Evolutionary conservation across 2,888 invertebrate species (phyloP).

Genomic region (Fabriciana adippe): DNA sequence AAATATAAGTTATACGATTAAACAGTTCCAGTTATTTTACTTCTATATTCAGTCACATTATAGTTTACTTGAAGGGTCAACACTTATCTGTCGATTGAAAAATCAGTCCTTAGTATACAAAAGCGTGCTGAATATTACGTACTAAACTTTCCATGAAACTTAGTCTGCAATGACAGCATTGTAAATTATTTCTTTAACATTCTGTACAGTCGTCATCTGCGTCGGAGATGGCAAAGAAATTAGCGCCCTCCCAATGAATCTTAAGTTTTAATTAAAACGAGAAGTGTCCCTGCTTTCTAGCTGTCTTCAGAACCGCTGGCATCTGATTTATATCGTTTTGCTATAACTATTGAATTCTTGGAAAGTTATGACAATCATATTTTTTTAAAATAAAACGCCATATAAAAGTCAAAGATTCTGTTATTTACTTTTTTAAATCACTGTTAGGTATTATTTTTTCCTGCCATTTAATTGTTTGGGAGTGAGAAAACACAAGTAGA

Average conservation of each 20-base stretch:
- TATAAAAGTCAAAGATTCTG: background rate
- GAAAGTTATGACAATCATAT: background rate
- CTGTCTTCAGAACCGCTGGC: conserved; percentile 23
- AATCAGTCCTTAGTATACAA: no score
- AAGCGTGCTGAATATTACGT: background rate
- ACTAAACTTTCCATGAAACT: conserved; percentile 29
- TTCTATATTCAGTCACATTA: no score
- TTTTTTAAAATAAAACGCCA: background rate
- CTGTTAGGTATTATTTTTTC: no score
- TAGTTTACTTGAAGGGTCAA: background rate
- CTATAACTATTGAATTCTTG: background rate
- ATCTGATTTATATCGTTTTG: conserved; percentile 30
- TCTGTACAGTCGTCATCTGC: conserved; percentile 47
- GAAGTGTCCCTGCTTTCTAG: conserved; percentile 23
- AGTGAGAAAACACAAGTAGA: no score
- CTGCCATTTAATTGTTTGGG: no score
- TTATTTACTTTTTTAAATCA: background rate
- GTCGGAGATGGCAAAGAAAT: conserved; percentile 52
- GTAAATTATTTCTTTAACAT: conserved; percentile 38
- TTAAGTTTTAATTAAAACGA: conserved; percentile 67
- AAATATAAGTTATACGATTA: no score
- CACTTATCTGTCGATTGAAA: background rate
- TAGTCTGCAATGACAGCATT: conserved; percentile 19
- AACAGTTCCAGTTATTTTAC: no score
- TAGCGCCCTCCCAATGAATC: conserved; percentile 58